Evolutionary conservation across 2,888 invertebrate genomes (phyloP), one percentile per base, ranked within the genome.

Genomic region (Drosophila eohydei): DNA sequence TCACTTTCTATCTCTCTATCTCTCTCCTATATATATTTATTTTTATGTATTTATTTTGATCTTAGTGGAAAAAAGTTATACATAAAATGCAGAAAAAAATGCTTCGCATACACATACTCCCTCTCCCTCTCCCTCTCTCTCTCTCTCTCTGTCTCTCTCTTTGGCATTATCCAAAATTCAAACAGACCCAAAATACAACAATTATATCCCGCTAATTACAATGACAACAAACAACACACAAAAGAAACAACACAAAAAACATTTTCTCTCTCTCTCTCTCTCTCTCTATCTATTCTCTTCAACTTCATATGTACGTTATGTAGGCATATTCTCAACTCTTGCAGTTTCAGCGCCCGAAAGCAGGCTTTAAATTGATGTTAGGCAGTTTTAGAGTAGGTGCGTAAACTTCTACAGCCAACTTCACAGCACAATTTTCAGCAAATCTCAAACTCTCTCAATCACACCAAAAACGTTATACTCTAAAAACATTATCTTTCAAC

Each of bases 81-180:
- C 83, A 90, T 81, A 87, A 86, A 81, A 86, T 71, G 69, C 5
- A 36, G 6, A 34, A 69, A 61, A 62, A 75, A 81, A 81, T 71
- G 90, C 91, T 91, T 91, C 76, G 89, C 91, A 90, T 90, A 89
- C 84, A 90, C 91, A 91, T 91, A 83, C 73, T 59, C 68, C 74
- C 65, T 76, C 71, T n/a, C 46, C 6, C 12, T 44, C 73, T 52
- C 67, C 69, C 64, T 72, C 73, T 8, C 30, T 28, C 75, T 56
- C 64, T 74, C 68, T 80, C 69, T 14, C 16, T n/a, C n/a, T n/a
- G n/a, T n/a, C n/a, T n/a, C 80, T 75, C 80, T 21, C 21, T 21
- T 21, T 21, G 81, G 78, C 80, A 74, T 68, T 70, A 69, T 59
- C 63, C 48, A 63, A 62, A 60, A 59, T 16, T 51, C 55, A 64